phyloP scores from a whole-genome alignment of 1,140 invertebrate species.

The Zaprionus ornatus region DNA sequence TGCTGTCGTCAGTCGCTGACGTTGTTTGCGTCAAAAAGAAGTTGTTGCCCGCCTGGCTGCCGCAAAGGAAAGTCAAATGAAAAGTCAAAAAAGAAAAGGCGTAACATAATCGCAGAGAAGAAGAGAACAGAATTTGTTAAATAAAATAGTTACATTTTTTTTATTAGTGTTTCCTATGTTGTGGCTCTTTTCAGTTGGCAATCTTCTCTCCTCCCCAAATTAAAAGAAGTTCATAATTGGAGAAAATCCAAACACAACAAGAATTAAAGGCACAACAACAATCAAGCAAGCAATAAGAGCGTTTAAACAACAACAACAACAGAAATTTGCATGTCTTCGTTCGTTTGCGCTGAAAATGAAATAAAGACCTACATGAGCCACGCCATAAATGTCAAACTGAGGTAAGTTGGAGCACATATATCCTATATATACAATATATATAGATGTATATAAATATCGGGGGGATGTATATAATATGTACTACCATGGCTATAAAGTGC shows the following conservation, averaged over 20 bases:
- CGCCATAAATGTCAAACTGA: constrained; percentile 80
- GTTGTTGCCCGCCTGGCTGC: constrained; percentile 46
- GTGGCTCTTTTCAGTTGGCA: constrained; percentile 4
- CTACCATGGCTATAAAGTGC: neutral
- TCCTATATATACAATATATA: constrained; percentile 5
- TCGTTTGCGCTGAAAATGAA: constrained; percentile 71
- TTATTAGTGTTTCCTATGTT: neutral
- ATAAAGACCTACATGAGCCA: constrained; percentile 80
- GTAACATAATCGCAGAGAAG: neutral
- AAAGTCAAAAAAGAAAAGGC: constrained; percentile 2
- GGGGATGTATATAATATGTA: no score
- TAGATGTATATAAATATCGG: no score
- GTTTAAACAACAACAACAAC: constrained; percentile 28
- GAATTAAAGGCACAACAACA: constrained; percentile 4
- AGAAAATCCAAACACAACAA: neutral
- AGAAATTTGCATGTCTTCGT: constrained; percentile 78
- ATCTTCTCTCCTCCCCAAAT: neutral
- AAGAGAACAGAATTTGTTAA: neutral
- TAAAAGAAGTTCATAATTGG: neutral
- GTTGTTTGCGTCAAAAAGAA: constrained; percentile 75
- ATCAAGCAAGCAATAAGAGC: constrained; percentile 11
- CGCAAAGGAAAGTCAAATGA: neutral
- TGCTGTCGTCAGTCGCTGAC: constrained; percentile 78
- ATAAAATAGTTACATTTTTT: constrained; percentile 6
- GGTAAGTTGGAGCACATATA: constrained; percentile 55